Evolutionary conservation across 2,113 vertebrate species (phyloP), one percentile per base, ranked within the genome.

Genomic region (Megaceryle maxima): DNA sequence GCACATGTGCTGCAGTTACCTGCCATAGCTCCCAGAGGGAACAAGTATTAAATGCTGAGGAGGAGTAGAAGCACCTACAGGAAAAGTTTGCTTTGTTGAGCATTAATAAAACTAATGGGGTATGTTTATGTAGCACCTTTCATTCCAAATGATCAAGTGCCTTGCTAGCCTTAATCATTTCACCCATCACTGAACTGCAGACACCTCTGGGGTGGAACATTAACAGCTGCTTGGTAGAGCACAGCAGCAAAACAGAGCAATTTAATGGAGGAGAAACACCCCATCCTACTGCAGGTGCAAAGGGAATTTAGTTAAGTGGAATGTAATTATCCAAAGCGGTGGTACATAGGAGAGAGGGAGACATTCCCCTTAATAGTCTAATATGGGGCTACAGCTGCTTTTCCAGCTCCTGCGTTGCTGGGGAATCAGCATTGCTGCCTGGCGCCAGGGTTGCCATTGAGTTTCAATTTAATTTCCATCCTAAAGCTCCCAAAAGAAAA

Each of bases 151-250:
- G 92, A 96, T 96, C 94, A 92, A 95, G 90, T 90, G 68, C 75
- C 75, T 92, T 68, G 22, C 5, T 37, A 83, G 92, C 88, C 88
- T 81, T 94, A 90, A 95, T 96, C 90, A 93, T 94, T 96, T 96
- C 92, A 93, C 90, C 92, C 94, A 95, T 87, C 89, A 28, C 77
- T 92, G 94, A 95, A 78, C 89, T 96, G 74, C 91, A 96, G 94
- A 87, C 93, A 95, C 93, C 92, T 97, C 81, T 96, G 91, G 95
- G 92, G 95, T 78, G 89, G 91, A 97, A 94, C 95, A 96, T 94
- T 94, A 97, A 75, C 87, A 96, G 87, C 60, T 96, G 94, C 91
- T 96, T 5, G 7, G 74, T 84, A 80, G 87, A 95, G 93, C 95
- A 91, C 81, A 91, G 91, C 87, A 72, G 80, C 83, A 91, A 94